phyloP scores from a whole-genome alignment of 2,113 vertebrate species.

The Bujurquina vittata region DNA sequence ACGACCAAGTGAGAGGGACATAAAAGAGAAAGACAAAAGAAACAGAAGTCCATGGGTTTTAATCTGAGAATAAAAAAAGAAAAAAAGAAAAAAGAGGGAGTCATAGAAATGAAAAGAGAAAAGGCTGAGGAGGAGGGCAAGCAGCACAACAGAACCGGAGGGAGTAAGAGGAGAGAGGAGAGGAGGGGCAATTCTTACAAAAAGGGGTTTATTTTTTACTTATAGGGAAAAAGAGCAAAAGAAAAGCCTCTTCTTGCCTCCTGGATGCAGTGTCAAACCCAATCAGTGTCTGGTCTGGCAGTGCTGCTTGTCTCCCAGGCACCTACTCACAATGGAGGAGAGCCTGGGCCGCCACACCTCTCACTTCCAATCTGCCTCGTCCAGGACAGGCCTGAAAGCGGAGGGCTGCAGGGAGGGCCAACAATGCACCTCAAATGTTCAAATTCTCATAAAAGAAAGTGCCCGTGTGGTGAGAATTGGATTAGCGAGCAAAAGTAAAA shows the following conservation, averaged over 20 bases:
- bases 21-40: slow-evolving; percentile 54
- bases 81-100: slow-evolving; percentile 25
- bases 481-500: slow-evolving; percentile 52
- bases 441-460: slow-evolving; percentile 54
- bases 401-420: slow-evolving; percentile 13
- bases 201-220: slow-evolving; percentile 61
- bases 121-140: slow-evolving; percentile 38
- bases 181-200: slow-evolving; percentile 63
- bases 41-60: slow-evolving; percentile 55
- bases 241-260: slow-evolving; percentile 82
- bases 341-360: slow-evolving; percentile 92
- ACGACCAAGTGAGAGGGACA: slow-evolving; percentile 53
- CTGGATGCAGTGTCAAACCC: slow-evolving; percentile 96
- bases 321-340: slow-evolving; percentile 86
- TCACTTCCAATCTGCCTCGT: slow-evolving; percentile 99
- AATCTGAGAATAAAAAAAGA: slow-evolving; percentile 56
- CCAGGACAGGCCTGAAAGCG: slow-evolving; percentile 63
- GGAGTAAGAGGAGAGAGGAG: slow-evolving; percentile 52
- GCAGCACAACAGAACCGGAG: slow-evolving; percentile 59
- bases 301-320: slow-evolving; percentile 73
- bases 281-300: slow-evolving; percentile 87
- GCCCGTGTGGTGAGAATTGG: slow-evolving; percentile 45
- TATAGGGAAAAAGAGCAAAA: slow-evolving; percentile 70
- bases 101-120: slow-evolving; percentile 52
- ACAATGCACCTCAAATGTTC: slow-evolving; percentile 50